Conservation (phyloP, 2,113 vertebrate species). For the Buteo buteo region DNA sequence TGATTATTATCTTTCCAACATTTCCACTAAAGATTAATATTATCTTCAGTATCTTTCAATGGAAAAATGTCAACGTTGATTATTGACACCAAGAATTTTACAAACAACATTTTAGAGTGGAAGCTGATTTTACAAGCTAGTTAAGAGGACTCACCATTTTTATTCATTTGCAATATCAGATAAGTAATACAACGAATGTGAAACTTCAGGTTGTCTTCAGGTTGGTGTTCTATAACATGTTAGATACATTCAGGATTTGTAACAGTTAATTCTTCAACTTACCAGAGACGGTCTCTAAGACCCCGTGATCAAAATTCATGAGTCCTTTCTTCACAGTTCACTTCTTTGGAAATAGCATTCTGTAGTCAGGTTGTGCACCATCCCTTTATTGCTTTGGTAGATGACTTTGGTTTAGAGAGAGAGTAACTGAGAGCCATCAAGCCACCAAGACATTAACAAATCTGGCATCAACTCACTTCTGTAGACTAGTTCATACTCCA, state of each 20-base stretch:
- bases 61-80: neutral
- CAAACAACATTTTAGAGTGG: neutral
- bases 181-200: neutral
- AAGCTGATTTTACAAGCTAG: neutral
- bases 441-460: neutral
- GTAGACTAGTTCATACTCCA: neutral
- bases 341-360: slow-evolving; percentile 68
- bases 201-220: neutral
- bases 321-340: slow-evolving; percentile 84
- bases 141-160: neutral
- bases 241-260: neutral
- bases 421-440: slow-evolving; percentile 55
- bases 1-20: neutral
- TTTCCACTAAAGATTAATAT: neutral
- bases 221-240: neutral
- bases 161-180: neutral
- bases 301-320: slow-evolving; percentile 82
- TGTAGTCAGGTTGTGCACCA: slow-evolving; percentile 26
- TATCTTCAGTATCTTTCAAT: neutral
- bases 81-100: neutral
- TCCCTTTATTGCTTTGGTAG: slow-evolving; percentile 57
- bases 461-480: neutral
- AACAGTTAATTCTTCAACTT: neutral
- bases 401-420: slow-evolving; percentile 57
- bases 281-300: slow-evolving; percentile 86